A percentile compares a stretch with the other conserved stretches of the same genome.
These are phyloP conservation scores for Bombus terrestris DNA, from an alignment of 1,140 invertebrate genomes.

Conservation along the genomic window DNA sequence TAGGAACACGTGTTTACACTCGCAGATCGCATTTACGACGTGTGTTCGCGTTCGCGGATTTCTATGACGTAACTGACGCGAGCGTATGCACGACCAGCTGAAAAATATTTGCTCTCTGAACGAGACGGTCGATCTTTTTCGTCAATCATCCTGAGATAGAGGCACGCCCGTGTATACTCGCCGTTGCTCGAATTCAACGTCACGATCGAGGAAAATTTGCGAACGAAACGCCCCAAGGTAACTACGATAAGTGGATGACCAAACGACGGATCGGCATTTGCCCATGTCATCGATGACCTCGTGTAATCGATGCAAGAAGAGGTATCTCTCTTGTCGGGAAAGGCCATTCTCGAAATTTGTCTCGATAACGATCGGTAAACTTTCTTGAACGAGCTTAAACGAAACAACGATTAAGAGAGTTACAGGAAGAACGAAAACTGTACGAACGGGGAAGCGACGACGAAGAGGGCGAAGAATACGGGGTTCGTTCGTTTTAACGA, in stretches of 20 bases:
- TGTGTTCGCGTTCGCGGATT: conserved; percentile 3
- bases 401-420: not conserved
- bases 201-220: not conserved
- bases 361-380: not conserved
- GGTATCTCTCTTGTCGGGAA: not conserved
- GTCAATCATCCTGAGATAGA: no score
- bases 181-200: not conserved
- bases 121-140: not conserved
- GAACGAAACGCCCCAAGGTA: not conserved
- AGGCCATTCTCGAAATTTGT: not conserved
- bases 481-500: conserved; percentile 33
- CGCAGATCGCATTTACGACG: conserved; percentile 35
- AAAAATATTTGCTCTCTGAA: conserved; percentile 33
- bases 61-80: conserved; percentile 20
- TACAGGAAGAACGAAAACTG: not conserved
- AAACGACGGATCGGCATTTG: not conserved
- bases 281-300: not conserved
- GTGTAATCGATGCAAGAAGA: not conserved
- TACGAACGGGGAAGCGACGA: not conserved
- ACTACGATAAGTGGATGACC: not conserved
- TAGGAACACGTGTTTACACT: conserved; percentile 41
- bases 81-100: not conserved
- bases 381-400: not conserved
- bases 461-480: no score
- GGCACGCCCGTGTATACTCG: not conserved